Evolutionary conservation across 2,888 invertebrate species (phyloP).

Genomic region (Cabera pusaria): DNA sequence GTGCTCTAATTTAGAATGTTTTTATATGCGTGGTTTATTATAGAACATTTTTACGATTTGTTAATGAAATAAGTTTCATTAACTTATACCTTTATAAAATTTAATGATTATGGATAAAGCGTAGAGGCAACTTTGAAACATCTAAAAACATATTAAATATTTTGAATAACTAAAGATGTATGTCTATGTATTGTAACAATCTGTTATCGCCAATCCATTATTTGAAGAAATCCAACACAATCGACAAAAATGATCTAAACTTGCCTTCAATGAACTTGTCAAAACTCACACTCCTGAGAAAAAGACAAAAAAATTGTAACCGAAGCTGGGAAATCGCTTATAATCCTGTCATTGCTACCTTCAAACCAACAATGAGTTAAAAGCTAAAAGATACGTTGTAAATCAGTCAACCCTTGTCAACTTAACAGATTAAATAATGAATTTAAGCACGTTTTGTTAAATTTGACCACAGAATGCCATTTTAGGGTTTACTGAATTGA

Average conservation of each 20-base stretch:
- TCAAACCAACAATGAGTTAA: conserved; percentile 29
- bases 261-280: conserved; percentile 17
- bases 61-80: too few species aligned
- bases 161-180: too few species aligned
- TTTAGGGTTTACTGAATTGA: conserved; percentile 30
- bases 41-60: too few species aligned
- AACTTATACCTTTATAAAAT: too few species aligned
- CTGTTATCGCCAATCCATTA: too few species aligned
- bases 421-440: conserved; percentile 28
- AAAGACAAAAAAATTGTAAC: conserved; percentile 21
- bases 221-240: not conserved
- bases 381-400: conserved; percentile 33
- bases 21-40: too few species aligned
- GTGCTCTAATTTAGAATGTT: too few species aligned
- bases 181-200: too few species aligned
- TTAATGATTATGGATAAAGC: too few species aligned
- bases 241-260: conserved; percentile 1
- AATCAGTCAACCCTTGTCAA: conserved; percentile 37
- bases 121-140: too few species aligned
- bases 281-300: conserved; percentile 11
- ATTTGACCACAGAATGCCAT: conserved; percentile 21
- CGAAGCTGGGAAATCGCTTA: conserved; percentile 26
- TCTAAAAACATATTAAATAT: too few species aligned
- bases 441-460: conserved; percentile 28
- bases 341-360: conserved; percentile 51